Conservation (phyloP, 2,888 invertebrate species). For the Philaethria dido region DNA sequence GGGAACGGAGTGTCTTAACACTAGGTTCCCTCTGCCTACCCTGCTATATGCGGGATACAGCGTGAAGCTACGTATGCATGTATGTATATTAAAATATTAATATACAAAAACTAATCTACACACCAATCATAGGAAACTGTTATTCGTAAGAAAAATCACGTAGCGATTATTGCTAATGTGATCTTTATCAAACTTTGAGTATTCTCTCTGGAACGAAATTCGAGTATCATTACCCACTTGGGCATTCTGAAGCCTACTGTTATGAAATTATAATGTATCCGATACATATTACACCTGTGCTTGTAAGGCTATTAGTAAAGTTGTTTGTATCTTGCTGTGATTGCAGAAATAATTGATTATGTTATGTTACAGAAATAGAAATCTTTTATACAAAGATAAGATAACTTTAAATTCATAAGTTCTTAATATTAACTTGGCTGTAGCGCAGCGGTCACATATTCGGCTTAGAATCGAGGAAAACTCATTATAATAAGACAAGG, state of each 20-base stretch:
- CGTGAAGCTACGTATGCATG: no score
- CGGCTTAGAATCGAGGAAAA: not conserved
- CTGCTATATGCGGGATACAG: no score
- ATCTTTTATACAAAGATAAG: not conserved
- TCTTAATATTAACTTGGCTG: conserved; percentile 10
- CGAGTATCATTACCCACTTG: conserved; percentile 40
- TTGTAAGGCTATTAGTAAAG: conserved; percentile 7
- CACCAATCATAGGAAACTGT: not conserved
- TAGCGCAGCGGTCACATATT: not conserved
- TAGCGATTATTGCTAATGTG: conserved; percentile 29
- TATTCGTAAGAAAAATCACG: conserved; percentile 2
- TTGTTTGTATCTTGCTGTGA: not conserved
- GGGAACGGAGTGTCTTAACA: no score
- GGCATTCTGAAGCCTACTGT: conserved; percentile 38
- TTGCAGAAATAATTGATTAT: not conserved
- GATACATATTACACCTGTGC: conserved; percentile 11
- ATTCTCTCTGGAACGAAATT: conserved; percentile 29
- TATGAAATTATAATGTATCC: conserved; percentile 39
- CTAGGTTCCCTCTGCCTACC: no score
- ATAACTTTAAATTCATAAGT: conserved; percentile 4
- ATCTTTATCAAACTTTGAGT: conserved; percentile 34
- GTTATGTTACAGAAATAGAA: not conserved
- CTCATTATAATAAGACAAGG: not conserved
- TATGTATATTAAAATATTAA: no score
- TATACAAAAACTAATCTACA: no score